Evolutionary conservation across 2,113 vertebrate species (phyloP), one percentile per base, ranked within the genome.

Genomic region (Xyliphius kryptos): DNA sequence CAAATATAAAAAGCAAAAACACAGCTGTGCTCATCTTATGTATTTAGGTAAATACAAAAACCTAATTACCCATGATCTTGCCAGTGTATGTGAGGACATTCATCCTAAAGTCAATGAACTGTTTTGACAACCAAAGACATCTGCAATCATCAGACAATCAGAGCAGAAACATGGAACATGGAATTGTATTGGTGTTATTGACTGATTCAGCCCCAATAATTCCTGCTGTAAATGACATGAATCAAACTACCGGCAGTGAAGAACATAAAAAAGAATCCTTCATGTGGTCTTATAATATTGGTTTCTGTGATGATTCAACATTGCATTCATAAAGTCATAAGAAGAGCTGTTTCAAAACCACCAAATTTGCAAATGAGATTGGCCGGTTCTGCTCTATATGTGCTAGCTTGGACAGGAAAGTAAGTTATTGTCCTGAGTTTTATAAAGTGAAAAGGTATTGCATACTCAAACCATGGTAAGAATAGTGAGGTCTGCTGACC

Each of bases 1-100:
- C 79, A 82, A 82, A 74, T 74, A 61, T 81, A 77, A 81, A 83
- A 81, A 83, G 79, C 81, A 68, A 81, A 82, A 82, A 68, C 10
- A 21, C 50, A 64, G 61, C 66, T 61, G 71, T 66, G 49, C 46
- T 68, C n/a, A 48, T 61, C 62, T 61, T 61, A 53, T 62, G 48
- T 69, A 53, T 69, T 65, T 69, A 57, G 67, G 17, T 62, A 66
- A 59, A 66, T 52, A 66, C 68, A 75, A 9, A 41, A 66, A 69
- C 7, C 19, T 65, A 78, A 74, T 76, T 74, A 73, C 68, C n/a
- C 40, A 36, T 49, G 43, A 51, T 80, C 73, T 79, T 65, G 59
- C 72, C 66, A 47, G 7, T 20, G 51, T 41, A 59, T 72, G 59
- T 66, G 66, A 62, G 14, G 22, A 51, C 20, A 66, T 77, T 46